Evolutionary conservation across 2,888 invertebrate genomes (phyloP).

Genomic region (Ormyrus thymus): DNA sequence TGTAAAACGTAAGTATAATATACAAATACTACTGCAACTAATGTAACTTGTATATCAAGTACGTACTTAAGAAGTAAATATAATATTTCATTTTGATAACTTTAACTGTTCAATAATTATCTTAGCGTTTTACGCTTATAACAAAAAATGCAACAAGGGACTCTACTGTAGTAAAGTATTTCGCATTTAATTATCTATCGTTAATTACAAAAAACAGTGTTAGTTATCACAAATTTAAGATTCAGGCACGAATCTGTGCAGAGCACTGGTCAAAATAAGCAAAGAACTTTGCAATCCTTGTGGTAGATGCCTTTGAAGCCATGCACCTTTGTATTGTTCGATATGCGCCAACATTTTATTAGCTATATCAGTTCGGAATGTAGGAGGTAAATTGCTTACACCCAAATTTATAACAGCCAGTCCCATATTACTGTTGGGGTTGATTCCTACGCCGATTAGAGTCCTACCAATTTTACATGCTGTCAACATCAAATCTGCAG

Average conservation of each 20-base stretch:
- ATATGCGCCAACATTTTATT: conserved; percentile 78
- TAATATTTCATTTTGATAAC: conserved; percentile 25
- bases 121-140: conserved; percentile 8
- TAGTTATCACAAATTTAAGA: conserved; percentile 57
- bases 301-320: conserved; percentile 77
- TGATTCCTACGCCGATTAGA: conserved; percentile 77
- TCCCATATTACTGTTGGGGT: conserved; percentile 78
- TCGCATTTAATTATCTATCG: neutral
- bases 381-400: conserved; percentile 79
- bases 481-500: conserved; percentile 79
- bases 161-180: conserved; percentile 9
- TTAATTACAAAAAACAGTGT: conserved; percentile 28
- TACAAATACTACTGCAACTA: neutral
- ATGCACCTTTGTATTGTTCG: conserved; percentile 77
- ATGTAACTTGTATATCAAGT: conserved; percentile 12
- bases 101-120: conserved; percentile 20
- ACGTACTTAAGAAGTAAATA: neutral
- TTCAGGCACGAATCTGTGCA: conserved; percentile 76
- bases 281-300: conserved; percentile 77
- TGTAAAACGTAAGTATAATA: neutral
- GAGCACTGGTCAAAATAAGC: conserved; percentile 75
- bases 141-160: conserved; percentile 32
- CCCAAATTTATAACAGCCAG: conserved; percentile 79
- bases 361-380: conserved; percentile 80
- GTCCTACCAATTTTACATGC: conserved; percentile 78